Evolutionary conservation across 1,140 invertebrate genomes (phyloP).

Genomic region (Carposina sasakii): DNA sequence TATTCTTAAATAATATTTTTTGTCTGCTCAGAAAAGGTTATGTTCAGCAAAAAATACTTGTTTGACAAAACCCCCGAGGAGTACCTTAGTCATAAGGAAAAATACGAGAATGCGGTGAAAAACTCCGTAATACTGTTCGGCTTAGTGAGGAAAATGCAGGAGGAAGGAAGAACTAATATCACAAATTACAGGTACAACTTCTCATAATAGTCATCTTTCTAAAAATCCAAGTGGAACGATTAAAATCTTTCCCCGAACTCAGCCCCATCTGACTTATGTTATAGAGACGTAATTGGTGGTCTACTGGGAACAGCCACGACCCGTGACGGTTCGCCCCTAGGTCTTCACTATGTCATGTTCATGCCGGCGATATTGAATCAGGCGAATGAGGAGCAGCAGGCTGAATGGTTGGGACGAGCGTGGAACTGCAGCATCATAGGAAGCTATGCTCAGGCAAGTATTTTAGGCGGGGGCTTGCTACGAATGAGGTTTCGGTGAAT

Average conservation of each 20-base stretch:
- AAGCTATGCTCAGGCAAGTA: slow-evolving; percentile 88
- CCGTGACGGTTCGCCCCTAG: slow-evolving; percentile 86
- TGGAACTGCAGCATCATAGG: slow-evolving; percentile 89
- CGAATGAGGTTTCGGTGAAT: no score
- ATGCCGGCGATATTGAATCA: slow-evolving; percentile 90
- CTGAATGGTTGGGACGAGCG: slow-evolving; percentile 85
- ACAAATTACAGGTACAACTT: slow-evolving; percentile 74
- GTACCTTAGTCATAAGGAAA: slow-evolving; percentile 88
- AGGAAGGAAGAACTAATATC: slow-evolving; percentile 76
- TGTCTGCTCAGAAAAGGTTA: slow-evolving; percentile 79
- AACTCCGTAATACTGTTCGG: slow-evolving; percentile 81
- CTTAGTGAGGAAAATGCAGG: slow-evolving; percentile 79
- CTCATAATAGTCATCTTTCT: no score
- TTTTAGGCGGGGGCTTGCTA: no score
- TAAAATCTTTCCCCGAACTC: no score
- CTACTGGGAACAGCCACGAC: slow-evolving; percentile 81
- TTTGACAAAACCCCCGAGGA: slow-evolving; percentile 79
- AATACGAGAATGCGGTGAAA: slow-evolving; percentile 82
- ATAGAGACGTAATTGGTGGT: slow-evolving; percentile 81
- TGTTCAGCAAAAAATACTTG: slow-evolving; percentile 79
- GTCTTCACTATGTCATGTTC: slow-evolving; percentile 93
- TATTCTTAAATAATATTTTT: slow-evolving; percentile 19
- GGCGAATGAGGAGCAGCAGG: slow-evolving; percentile 87
- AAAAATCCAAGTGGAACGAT: no score
- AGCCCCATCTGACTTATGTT: no score